Percentiles rank a stretch among this genome's conserved stretches.
Conservation (phyloP, 2,113 vertebrate species). For the Ginglymostoma cirratum region DNA sequence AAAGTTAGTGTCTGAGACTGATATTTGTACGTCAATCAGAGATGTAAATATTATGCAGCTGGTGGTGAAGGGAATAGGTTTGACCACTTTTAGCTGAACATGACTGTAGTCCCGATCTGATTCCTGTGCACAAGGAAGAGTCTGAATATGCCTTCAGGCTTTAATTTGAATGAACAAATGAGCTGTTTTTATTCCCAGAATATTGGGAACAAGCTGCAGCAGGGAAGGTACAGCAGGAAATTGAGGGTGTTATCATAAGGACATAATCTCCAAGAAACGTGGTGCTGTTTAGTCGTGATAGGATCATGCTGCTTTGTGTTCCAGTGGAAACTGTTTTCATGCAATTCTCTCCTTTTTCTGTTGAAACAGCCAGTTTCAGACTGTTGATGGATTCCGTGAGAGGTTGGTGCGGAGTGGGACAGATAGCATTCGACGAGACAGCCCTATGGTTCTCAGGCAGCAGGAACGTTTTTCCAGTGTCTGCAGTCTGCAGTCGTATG, state of each 20-base stretch:
- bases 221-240: background rate
- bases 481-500: slow-evolving; percentile 27
- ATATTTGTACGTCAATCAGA: background rate
- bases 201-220: background rate
- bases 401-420: background rate
- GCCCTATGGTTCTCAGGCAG: background rate
- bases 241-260: background rate
- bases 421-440: background rate
- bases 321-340: background rate
- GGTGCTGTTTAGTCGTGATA: background rate
- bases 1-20: background rate
- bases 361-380: background rate
- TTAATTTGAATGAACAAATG: background rate
- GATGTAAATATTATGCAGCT: background rate
- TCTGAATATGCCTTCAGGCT: background rate
- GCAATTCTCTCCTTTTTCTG: background rate
- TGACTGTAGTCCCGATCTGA: background rate
- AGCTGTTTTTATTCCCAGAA: background rate
- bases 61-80: background rate
- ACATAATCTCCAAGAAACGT: too few relatives aligned
- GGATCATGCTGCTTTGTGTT: background rate
- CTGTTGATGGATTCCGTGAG: background rate
- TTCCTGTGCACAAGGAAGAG: background rate
- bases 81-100: background rate
- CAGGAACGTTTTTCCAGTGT: slow-evolving; percentile 25